These are phyloP conservation scores for Acanthisitta chloris DNA, from an alignment of 2,113 vertebrate species.

Conservation along the genomic window DNA sequence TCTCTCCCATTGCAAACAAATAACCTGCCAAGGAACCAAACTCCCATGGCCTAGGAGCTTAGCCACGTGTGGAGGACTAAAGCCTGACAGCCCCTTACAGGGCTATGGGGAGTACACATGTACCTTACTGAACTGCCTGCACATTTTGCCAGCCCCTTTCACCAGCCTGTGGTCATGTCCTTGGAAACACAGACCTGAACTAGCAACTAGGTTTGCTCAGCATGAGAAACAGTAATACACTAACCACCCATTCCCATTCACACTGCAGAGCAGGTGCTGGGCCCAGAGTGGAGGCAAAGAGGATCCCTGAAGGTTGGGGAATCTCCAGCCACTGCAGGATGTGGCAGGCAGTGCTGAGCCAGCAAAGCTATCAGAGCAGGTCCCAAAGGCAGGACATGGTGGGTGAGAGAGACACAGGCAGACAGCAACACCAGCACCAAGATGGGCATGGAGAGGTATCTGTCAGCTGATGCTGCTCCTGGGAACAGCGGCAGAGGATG, in stretches of 20 bases:
- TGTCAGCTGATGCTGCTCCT: background rate
- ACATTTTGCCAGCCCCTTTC: background rate
- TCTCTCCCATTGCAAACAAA: background rate
- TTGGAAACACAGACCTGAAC: background rate
- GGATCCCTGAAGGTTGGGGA: background rate
- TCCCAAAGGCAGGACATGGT: no score
- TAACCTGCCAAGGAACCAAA: background rate
- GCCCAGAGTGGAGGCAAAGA: accelerated
- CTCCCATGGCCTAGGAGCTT: background rate
- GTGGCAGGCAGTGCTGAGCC: background rate
- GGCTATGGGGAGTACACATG: background rate
- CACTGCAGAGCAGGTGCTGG: background rate
- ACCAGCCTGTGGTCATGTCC: background rate
- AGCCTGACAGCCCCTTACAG: background rate
- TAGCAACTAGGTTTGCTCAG: background rate
- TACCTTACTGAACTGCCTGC: background rate
- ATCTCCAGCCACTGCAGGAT: accelerated
- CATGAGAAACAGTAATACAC: no score
- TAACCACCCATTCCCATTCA: background rate
- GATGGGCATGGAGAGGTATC: background rate
- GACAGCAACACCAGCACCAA: accelerated
- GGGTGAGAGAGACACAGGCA: background rate
- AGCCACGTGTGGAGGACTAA: background rate
- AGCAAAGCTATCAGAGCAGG: background rate
- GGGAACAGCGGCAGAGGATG: background rate